Evolutionary conservation across 2,113 vertebrate species (phyloP).

Genomic region (Epinephelus moara): DNA sequence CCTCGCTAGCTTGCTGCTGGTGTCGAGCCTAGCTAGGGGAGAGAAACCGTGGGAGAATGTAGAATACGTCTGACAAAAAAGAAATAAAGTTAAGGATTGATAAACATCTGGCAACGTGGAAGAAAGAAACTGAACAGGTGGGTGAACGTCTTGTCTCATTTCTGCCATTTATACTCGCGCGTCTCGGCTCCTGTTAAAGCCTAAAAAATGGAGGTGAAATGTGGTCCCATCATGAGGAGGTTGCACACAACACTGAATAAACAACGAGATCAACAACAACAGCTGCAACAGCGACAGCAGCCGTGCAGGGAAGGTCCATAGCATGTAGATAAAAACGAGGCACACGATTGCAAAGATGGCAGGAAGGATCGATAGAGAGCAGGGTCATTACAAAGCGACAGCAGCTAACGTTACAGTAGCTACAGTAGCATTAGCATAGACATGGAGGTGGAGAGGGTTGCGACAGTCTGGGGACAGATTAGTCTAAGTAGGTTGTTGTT

Average conservation of each 20-base stretch:
- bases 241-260: constrained; percentile 65
- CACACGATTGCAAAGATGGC: not conserved
- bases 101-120: constrained; percentile 49
- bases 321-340: not conserved
- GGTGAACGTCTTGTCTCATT: not conserved
- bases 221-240: constrained; percentile 57
- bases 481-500: not conserved
- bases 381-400: constrained; percentile 3
- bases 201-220: constrained; percentile 70
- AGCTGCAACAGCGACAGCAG: not conserved
- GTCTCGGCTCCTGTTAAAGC: constrained; percentile 22
- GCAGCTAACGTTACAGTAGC: constrained; percentile 45
- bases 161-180: not conserved
- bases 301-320: not conserved
- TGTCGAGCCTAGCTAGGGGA: constrained; percentile 80
- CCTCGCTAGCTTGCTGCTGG: constrained; percentile 48
- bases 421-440: constrained; percentile 45
- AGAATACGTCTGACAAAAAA: constrained; percentile 51
- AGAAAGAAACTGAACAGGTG: constrained; percentile 70
- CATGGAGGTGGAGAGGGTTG: constrained; percentile 17
- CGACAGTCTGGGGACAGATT: constrained; percentile 10
- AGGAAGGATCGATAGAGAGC: not conserved
- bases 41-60: constrained; percentile 72
- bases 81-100: constrained; percentile 59
- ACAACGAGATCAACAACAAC: constrained; percentile 49